A percentile compares a stretch with the other conserved stretches of the same genome.
Conservation (phyloP, 2,797 vertebrate species). For the Echiichthys vipera region DNA sequence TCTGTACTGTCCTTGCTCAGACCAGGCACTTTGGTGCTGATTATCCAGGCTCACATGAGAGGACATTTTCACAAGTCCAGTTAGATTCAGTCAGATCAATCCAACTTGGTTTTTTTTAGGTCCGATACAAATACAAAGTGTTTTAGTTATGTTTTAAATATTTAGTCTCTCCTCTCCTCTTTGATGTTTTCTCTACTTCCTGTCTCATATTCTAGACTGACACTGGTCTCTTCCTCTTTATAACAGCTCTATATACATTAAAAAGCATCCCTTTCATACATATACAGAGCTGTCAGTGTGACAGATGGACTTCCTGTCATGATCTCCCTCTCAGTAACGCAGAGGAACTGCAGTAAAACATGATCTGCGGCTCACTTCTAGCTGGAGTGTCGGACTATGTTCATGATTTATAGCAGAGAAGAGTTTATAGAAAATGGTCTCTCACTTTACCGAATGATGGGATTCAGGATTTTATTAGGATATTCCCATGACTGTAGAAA, state of each 20-base stretch:
- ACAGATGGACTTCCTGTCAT: slow-evolving; percentile 27
- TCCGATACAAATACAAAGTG: no score
- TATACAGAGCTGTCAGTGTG: slow-evolving; percentile 12
- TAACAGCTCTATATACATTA: not conserved
- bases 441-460: no score
- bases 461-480: no score
- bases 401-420: slow-evolving; percentile 15
- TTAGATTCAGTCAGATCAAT: no score
- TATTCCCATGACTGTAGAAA: no score
- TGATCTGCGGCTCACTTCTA: not conserved
- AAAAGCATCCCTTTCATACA: not conserved
- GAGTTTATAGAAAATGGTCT: no score
- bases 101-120: no score
- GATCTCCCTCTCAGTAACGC: slow-evolving; percentile 12
- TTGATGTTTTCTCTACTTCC: not conserved
- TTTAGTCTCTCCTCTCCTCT: not conserved
- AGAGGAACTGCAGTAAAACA: slow-evolving; percentile 28
- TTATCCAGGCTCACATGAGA: not conserved
- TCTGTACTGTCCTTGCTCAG: not conserved
- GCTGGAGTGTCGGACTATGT: not conserved
- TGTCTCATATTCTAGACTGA: not conserved
- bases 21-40: not conserved
- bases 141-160: not conserved
- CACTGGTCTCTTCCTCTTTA: not conserved
- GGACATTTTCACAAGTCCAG: not conserved